Percentiles rank a stretch among this genome's conserved stretches.
Evolutionary conservation across 2,888 invertebrate species (phyloP).

Genomic region (Campaea margaritaria): DNA sequence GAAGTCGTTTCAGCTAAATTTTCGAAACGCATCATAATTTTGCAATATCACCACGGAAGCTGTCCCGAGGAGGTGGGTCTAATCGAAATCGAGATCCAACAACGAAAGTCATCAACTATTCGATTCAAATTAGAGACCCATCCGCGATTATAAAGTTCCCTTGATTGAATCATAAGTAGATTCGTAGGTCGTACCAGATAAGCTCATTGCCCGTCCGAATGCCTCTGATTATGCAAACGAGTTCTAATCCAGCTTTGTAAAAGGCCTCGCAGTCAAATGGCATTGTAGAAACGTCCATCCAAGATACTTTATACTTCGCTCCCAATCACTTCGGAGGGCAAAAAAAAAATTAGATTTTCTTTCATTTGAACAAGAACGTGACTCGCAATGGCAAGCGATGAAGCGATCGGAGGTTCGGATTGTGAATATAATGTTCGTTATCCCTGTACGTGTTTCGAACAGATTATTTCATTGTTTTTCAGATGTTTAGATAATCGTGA

Average conservation of each 20-base stretch:
- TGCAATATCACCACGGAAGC: too few relatives aligned
- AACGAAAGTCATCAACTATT: conserved; percentile 28
- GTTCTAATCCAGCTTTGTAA: conserved; percentile 65
- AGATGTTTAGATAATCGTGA: conserved; percentile 49
- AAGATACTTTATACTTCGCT: conserved; percentile 63
- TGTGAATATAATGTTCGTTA: conserved; percentile 69
- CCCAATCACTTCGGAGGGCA: conserved; percentile 67
- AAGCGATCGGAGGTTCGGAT: conserved; percentile 63
- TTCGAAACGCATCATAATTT: too few relatives aligned
- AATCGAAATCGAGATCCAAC: conserved; percentile 5
- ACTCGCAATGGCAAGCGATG: conserved; percentile 68
- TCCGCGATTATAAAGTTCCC: conserved; percentile 37
- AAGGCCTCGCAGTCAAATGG: conserved; percentile 63
- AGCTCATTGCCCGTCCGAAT: conserved; percentile 51
- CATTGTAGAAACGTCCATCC: conserved; percentile 60
- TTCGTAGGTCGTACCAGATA: conserved; percentile 44
- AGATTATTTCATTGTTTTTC: conserved; percentile 58
- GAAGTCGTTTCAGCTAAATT: background rate
- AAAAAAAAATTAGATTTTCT: conserved; percentile 77
- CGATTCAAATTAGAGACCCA: conserved; percentile 35
- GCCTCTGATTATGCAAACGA: conserved; percentile 72
- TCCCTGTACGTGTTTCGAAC: conserved; percentile 68
- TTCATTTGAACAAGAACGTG: conserved; percentile 74
- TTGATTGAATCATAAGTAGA: conserved; percentile 47
- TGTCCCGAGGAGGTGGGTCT: background rate